These are phyloP conservation scores for Hycleus phaleratus DNA, from an alignment of 1,140 invertebrate genomes.

Conservation along the genomic window DNA sequence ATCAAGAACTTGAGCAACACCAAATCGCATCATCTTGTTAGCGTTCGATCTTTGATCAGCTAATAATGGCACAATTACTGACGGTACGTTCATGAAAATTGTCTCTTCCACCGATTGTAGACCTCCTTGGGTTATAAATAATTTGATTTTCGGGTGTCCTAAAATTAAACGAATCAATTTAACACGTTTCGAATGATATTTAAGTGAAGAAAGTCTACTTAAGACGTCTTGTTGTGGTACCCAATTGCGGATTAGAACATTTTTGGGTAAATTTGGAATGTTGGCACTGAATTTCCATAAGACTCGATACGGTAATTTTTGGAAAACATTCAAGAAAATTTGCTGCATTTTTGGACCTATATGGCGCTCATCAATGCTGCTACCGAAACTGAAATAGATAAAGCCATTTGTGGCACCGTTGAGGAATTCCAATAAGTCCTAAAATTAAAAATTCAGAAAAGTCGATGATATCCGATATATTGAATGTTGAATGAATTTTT, in stretches of 20 bases:
- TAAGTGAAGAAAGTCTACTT: constrained; percentile 28
- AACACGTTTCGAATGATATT: too few species aligned
- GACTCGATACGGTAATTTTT: constrained; percentile 34
- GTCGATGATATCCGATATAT: too few species aligned
- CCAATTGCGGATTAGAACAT: constrained; percentile 42
- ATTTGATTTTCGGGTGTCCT: too few species aligned
- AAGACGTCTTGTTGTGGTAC: constrained; percentile 47
- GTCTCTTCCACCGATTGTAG: not conserved
- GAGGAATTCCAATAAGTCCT: constrained; percentile 43
- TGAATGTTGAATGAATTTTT: too few species aligned
- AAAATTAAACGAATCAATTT: too few species aligned
- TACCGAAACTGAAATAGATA: constrained; percentile 51
- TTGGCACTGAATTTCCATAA: constrained; percentile 44
- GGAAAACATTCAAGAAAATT: constrained; percentile 32
- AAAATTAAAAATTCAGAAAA: constrained; percentile 4
- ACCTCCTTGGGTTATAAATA: not conserved
- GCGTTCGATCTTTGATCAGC: constrained; percentile 33
- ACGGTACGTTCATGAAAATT: constrained; percentile 42
- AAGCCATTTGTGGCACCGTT: constrained; percentile 43
- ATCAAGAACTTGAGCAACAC: constrained; percentile 23
- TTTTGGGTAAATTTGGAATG: constrained; percentile 36
- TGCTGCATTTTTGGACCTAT: constrained; percentile 26
- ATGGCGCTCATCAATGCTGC: constrained; percentile 34
- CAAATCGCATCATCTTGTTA: constrained; percentile 16
- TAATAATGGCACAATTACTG: constrained; percentile 41